These are phyloP conservation scores for Collichthys lucidus DNA, from an alignment of 2,113 vertebrate genomes.

Conservation along the genomic window DNA sequence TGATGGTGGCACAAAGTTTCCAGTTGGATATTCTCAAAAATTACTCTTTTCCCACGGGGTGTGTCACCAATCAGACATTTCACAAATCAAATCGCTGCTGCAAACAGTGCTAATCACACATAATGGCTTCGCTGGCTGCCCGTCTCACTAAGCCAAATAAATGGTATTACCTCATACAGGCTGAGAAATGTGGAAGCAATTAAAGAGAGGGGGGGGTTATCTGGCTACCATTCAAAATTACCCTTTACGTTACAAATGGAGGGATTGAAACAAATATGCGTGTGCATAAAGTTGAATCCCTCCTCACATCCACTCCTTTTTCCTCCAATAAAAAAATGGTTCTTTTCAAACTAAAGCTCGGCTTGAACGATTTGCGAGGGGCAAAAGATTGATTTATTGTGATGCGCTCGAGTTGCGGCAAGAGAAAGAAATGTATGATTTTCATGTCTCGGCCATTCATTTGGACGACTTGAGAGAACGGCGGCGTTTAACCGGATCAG, in stretches of 20 bases:
- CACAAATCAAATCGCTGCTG: slow-evolving; percentile 67
- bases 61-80: slow-evolving; percentile 71
- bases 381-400: slow-evolving; percentile 63
- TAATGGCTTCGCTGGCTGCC: slow-evolving; percentile 76
- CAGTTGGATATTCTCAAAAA: slow-evolving; percentile 34
- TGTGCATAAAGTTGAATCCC: slow-evolving; percentile 46
- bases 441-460: slow-evolving; percentile 49
- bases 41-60: slow-evolving; percentile 47
- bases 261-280: slow-evolving; percentile 64
- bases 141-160: slow-evolving; percentile 73
- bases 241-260: slow-evolving; percentile 59
- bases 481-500: slow-evolving; percentile 44
- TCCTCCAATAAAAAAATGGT: slow-evolving; percentile 44
- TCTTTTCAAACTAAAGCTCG: slow-evolving; percentile 43
- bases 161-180: slow-evolving; percentile 81
- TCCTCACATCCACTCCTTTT: slow-evolving; percentile 46
- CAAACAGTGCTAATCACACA: slow-evolving; percentile 73
- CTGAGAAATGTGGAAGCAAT: slow-evolving; percentile 83
- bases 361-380: slow-evolving; percentile 64
- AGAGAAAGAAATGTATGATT: slow-evolving; percentile 52
- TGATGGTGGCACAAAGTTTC: slow-evolving; percentile 52
- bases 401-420: slow-evolving; percentile 57
- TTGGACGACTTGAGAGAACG: slow-evolving; percentile 40
- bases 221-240: slow-evolving; percentile 74
- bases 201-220: slow-evolving; percentile 66